These are phyloP conservation scores for Stomatorhinus walkeri DNA, from an alignment of 2,797 vertebrate species.

Conservation along the genomic window DNA sequence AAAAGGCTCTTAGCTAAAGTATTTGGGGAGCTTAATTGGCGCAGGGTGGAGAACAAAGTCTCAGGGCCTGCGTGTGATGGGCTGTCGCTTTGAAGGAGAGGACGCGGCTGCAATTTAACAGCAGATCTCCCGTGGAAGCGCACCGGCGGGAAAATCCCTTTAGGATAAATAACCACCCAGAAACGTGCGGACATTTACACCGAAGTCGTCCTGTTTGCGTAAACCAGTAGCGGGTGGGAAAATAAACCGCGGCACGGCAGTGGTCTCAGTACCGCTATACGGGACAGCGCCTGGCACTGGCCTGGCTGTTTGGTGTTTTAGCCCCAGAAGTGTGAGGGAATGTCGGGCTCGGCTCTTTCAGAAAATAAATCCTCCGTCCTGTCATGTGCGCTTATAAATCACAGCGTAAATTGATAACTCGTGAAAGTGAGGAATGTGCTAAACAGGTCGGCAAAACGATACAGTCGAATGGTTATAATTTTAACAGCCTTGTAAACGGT, in stretches of 20 bases:
- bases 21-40: constrained; percentile 17
- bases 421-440: constrained; percentile 21
- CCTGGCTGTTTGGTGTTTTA: no score
- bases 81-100: background rate
- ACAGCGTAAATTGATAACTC: constrained; percentile 5
- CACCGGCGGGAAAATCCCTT: background rate
- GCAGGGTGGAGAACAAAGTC: background rate
- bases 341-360: constrained; percentile 3
- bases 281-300: background rate
- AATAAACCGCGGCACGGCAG: background rate
- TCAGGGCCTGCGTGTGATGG: background rate
- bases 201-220: background rate
- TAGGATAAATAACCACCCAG: background rate
- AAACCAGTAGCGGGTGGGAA: constrained; percentile 12
- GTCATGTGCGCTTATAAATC: constrained; percentile 14
- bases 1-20: background rate
- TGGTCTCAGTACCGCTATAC: background rate
- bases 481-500: constrained; percentile 16
- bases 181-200: background rate
- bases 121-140: background rate
- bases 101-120: background rate
- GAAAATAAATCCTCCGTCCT: constrained; percentile 19
- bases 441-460: constrained; percentile 13
- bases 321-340: background rate
- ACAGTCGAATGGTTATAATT: background rate